Percentiles rank a stretch among this genome's conserved stretches.
phyloP scores from a whole-genome alignment of 2,797 vertebrate genomes.

The Chelon labrosus region DNA sequence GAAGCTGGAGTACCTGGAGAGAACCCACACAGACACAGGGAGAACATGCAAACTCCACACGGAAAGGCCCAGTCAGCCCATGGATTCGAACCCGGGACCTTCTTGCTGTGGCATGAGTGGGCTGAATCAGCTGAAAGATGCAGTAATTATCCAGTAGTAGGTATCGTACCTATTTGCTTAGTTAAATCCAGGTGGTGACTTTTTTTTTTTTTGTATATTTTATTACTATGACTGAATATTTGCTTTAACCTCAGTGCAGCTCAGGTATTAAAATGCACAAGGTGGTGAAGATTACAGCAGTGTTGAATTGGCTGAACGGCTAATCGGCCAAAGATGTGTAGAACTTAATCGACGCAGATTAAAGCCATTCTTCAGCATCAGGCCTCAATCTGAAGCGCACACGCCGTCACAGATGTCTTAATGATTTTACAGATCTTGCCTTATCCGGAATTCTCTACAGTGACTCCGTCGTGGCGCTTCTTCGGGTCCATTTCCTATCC shows the following conservation, averaged over 20 bases:
- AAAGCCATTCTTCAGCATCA: background rate
- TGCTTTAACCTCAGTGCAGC: constrained; percentile 1
- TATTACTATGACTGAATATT: background rate
- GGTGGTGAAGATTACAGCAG: constrained; percentile 6
- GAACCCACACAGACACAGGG: no score
- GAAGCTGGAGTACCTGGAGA: no score
- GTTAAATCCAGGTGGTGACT: no score
- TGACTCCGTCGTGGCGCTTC: constrained; percentile 27
- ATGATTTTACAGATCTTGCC: constrained; percentile 12
- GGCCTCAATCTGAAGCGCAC: constrained; percentile 10
- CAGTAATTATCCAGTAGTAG: no score
- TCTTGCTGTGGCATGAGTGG: no score
- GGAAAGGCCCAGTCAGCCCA: no score
- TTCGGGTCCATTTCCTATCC: constrained; percentile 52
- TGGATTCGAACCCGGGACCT: no score
- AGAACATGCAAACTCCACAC: no score
- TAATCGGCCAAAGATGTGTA: background rate
- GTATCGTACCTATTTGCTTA: no score
- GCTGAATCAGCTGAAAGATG: no score
- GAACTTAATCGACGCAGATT: background rate
- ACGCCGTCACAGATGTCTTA: background rate
- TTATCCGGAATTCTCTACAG: constrained; percentile 27
- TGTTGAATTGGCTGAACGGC: constrained; percentile 6
- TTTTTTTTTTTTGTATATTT: background rate
- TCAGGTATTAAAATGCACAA: background rate